Evolutionary conservation across 2,797 vertebrate genomes (phyloP).

Genomic region (Pangasius larnaudii): DNA sequence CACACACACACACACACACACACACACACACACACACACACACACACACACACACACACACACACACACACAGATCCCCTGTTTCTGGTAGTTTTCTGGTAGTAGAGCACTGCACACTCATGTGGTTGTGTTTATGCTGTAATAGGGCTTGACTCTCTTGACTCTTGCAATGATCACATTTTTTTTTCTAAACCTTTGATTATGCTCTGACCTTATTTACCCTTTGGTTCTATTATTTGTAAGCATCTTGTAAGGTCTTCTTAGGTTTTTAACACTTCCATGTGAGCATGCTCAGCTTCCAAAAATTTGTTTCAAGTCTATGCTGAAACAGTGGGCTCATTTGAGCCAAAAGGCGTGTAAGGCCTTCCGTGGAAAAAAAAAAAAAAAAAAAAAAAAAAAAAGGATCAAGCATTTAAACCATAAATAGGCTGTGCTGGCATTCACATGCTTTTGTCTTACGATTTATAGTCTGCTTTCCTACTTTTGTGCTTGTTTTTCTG

Average conservation of each 20-base stretch:
- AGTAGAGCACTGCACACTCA: slow-evolving; percentile 12
- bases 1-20: not conserved
- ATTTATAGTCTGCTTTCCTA: slow-evolving; percentile 20
- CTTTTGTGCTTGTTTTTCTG: not conserved
- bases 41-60: not conserved
- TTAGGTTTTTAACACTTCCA: not conserved
- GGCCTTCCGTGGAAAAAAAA: not conserved
- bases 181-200: slow-evolving; percentile 3
- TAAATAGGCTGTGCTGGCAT: slow-evolving; percentile 22
- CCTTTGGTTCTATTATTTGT: not conserved
- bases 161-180: slow-evolving; percentile 20
- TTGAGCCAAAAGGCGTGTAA: not conserved
- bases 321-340: not conserved
- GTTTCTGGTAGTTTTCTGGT: slow-evolving; percentile 19
- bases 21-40: not conserved
- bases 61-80: not conserved
- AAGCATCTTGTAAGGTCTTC: not conserved
- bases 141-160: slow-evolving; percentile 18
- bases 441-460: slow-evolving; percentile 42
- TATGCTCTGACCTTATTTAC: slow-evolving; percentile 22
- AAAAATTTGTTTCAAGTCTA: not conserved
- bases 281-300: slow-evolving; percentile 7
- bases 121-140: slow-evolving; percentile 42
- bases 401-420: slow-evolving; percentile 24
- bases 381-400: slow-evolving; percentile 6